Conservation (phyloP, 2,797 vertebrate species). For the Periparus ater region DNA sequence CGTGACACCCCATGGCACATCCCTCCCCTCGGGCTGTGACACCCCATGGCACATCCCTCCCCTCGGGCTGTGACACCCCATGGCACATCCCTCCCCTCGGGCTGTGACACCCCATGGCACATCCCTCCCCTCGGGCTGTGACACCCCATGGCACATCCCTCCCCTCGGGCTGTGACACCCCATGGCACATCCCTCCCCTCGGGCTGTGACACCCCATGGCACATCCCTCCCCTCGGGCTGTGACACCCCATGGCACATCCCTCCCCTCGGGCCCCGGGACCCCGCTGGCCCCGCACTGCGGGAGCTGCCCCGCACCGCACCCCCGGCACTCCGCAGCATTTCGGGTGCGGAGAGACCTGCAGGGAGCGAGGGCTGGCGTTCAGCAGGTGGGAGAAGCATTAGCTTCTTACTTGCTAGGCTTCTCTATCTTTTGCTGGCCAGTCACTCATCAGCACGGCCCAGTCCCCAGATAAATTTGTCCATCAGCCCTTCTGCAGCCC, state of each 20-base stretch:
- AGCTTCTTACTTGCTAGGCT: background rate
- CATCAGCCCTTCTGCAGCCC: background rate
- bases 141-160: background rate
- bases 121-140: too few relatives aligned
- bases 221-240: too few relatives aligned
- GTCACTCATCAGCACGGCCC: background rate
- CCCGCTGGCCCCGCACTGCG: fast-evolving
- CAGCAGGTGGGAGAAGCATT: background rate
- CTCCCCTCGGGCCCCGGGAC: too few relatives aligned
- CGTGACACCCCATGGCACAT: background rate
- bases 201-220: background rate
- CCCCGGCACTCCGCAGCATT: too few relatives aligned
- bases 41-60: too few relatives aligned
- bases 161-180: background rate
- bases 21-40: background rate
- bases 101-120: background rate
- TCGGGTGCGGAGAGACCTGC: fast-evolving
- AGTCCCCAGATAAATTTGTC: background rate
- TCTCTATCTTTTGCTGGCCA: background rate
- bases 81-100: background rate
- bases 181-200: fast-evolving
- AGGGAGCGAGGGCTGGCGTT: fast-evolving
- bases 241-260: background rate
- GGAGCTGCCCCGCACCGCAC: too few relatives aligned
- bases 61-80: background rate